phyloP scores from a whole-genome alignment of 2,797 vertebrate species.

The Poeciliopsis paucimaculata region DNA sequence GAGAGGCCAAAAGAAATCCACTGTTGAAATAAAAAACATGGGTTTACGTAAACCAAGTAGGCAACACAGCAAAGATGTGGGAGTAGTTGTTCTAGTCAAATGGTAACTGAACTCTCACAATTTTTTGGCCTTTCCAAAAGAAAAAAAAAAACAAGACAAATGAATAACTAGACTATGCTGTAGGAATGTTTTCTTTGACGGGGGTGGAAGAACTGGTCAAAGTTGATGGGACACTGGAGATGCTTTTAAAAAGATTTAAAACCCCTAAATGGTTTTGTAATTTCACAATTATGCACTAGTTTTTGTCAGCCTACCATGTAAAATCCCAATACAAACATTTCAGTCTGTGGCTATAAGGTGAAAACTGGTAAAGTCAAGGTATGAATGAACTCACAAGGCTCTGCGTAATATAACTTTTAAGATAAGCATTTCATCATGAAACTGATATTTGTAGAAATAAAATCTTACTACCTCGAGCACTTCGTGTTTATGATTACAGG shows the following conservation, averaged over 20 bases:
- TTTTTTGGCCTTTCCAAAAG: background rate
- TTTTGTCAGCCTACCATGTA: background rate
- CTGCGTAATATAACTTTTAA: constrained; percentile 11
- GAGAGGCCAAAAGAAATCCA: background rate
- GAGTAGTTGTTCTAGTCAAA: background rate
- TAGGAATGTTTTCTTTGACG: background rate
- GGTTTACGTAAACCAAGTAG: background rate
- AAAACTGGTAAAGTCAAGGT: background rate
- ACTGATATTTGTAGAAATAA: constrained; percentile 6
- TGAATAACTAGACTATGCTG: background rate
- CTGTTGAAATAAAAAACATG: background rate
- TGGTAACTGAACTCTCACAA: background rate
- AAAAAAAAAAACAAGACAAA: background rate
- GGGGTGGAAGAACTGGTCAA: background rate
- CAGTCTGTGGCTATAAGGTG: background rate
- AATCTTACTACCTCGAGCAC: constrained; percentile 18
- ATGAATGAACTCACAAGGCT: background rate
- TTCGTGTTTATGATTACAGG: constrained; percentile 29
- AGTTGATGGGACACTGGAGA: background rate
- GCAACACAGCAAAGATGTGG: background rate
- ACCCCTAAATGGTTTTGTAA: background rate
- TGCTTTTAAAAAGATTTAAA: background rate
- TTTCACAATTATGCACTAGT: background rate
- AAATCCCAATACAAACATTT: background rate
- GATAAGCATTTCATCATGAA: constrained; percentile 9